These are phyloP conservation scores for Caenorhabditis sp. DNA, from an alignment of 2,888 invertebrate species.

Conservation along the genomic window DNA sequence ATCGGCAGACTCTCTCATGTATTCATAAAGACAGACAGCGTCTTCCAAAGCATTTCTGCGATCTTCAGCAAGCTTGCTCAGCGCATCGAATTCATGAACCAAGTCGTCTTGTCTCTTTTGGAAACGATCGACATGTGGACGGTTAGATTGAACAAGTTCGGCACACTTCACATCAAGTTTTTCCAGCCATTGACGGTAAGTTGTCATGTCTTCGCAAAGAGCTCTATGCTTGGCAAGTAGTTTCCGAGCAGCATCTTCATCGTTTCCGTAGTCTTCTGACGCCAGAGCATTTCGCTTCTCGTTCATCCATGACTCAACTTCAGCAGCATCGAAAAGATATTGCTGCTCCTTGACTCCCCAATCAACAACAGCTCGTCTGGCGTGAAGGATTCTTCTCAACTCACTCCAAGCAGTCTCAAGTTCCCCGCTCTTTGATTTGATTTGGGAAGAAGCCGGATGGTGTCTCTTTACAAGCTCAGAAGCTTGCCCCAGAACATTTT, in stretches of 20 bases:
- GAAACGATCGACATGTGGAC: conserved; percentile 73
- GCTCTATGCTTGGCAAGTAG: conserved; percentile 95
- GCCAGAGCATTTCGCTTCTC: conserved; percentile 91
- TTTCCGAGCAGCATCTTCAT: conserved; percentile 93
- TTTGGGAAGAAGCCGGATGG: conserved; percentile 91
- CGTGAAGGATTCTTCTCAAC: conserved; percentile 78
- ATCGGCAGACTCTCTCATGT: conserved; percentile 89
- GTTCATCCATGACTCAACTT: conserved; percentile 91
- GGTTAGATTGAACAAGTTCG: conserved; percentile 68
- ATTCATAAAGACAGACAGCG: conserved; percentile 93
- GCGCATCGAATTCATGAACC: conserved; percentile 73
- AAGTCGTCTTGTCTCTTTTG: conserved; percentile 75
- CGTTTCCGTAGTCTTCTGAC: conserved; percentile 91
- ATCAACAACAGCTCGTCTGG: conserved; percentile 85
- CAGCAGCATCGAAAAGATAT: conserved; percentile 83
- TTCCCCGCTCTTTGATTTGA: conserved; percentile 89
- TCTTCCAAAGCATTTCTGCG: conserved; percentile 88
- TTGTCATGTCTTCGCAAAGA: conserved; percentile 81
- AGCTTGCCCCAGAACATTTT: conserved; percentile 91
- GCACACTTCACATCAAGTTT: conserved; percentile 71
- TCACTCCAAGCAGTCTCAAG: conserved; percentile 84
- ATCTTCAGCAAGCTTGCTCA: conserved; percentile 73
- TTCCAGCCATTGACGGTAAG: conserved; percentile 77
- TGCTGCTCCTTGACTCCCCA: conserved; percentile 93
- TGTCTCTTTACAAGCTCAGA: conserved; percentile 88